A percentile compares a stretch with the other conserved stretches of the same genome.
Evolutionary conservation across 2,797 vertebrate species (phyloP).

Genomic region (Danio jaintianensis): DNA sequence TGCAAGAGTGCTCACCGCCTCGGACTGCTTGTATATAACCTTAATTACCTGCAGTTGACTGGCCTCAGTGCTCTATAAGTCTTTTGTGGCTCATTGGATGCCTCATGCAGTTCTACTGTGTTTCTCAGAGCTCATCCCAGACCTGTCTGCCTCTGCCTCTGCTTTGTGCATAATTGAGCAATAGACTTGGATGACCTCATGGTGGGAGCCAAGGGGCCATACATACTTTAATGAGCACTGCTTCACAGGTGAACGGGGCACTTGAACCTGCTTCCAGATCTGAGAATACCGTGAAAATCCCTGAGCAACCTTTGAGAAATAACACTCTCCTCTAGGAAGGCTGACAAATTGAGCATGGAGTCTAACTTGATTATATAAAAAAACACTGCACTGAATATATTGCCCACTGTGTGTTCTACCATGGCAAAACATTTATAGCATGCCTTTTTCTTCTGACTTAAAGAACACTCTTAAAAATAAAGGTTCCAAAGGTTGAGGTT

Average conservation of each 20-base stretch:
- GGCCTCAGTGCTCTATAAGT: not conserved
- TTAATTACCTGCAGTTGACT: slow-evolving; percentile 34
- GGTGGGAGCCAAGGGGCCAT: slow-evolving; percentile 42
- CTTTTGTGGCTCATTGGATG: slow-evolving; percentile 16
- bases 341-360: not conserved
- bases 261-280: slow-evolving; percentile 28
- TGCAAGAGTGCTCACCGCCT: slow-evolving; percentile 11
- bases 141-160: slow-evolving; percentile 25
- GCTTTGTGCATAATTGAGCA: slow-evolving; percentile 61
- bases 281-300: slow-evolving; percentile 5
- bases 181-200: slow-evolving; percentile 56
- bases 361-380: not conserved
- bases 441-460: not conserved
- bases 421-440: not conserved
- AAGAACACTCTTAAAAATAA: not conserved
- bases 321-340: not conserved
- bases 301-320: not conserved
- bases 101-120: not conserved
- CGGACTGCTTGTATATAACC: slow-evolving; percentile 20
- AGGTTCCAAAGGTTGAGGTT: no score
- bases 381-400: not conserved
- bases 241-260: slow-evolving; percentile 50
- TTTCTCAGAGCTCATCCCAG: slow-evolving; percentile 16
- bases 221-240: slow-evolving; percentile 61
- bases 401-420: not conserved